Conservation (phyloP, 1,140 invertebrate species). For the Drosophila dunni region DNA sequence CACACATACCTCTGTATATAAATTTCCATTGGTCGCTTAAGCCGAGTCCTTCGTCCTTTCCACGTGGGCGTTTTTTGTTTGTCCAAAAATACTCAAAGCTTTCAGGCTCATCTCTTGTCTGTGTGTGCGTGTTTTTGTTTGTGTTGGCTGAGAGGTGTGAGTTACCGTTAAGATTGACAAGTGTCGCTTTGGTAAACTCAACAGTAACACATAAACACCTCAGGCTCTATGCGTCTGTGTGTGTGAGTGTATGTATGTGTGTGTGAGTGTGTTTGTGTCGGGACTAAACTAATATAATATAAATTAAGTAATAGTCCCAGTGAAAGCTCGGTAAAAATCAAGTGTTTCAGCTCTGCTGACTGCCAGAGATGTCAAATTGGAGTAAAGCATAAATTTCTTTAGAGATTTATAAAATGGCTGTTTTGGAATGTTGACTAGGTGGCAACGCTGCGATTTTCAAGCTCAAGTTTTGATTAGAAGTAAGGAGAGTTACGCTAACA, state of each 20-base stretch:
- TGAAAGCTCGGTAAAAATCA: slow-evolving; percentile 21
- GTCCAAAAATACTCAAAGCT: slow-evolving; percentile 36
- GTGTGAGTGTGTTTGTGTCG: slow-evolving; percentile 15
- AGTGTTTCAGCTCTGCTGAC: slow-evolving; percentile 11
- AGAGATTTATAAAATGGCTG: background rate
- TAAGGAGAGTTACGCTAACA: too few relatives aligned
- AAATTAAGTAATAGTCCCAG: slow-evolving; percentile 18
- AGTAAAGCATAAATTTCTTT: background rate
- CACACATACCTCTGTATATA: background rate
- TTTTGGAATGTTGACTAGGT: background rate
- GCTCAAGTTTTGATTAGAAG: too few relatives aligned
- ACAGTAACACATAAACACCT: slow-evolving; percentile 14
- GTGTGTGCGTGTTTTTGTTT: slow-evolving; percentile 13
- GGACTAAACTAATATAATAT: slow-evolving; percentile 14
- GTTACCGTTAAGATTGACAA: slow-evolving; percentile 46
- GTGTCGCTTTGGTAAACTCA: slow-evolving; percentile 57
- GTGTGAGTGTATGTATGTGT: background rate
- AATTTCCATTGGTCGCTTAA: background rate
- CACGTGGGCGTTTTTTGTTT: slow-evolving; percentile 31
- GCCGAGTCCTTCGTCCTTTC: slow-evolving; percentile 1
- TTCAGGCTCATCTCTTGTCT: slow-evolving; percentile 4
- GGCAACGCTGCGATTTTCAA: too few relatives aligned
- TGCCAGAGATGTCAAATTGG: background rate
- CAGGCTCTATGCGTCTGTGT: background rate
- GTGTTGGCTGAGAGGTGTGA: background rate